Base-by-base conservation (phyloP, 2,113 vertebrate genomes). In the Labrus mixtus region DNA sequence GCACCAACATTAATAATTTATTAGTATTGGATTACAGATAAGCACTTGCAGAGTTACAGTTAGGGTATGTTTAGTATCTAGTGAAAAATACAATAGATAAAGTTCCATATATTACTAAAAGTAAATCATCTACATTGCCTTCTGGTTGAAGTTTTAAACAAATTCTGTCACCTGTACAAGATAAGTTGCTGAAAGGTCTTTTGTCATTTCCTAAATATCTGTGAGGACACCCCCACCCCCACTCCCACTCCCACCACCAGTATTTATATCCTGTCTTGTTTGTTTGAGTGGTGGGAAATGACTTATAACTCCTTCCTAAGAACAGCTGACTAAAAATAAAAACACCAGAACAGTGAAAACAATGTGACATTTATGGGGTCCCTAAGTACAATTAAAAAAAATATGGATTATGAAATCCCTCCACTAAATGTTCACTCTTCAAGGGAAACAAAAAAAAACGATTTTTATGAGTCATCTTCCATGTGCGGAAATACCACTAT, bases 401-500 rank as follows among this genome's bases (percentile, higher is more conserved):
- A 51, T 55, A 46, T 33, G 15, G 15, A 19, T 23, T 5, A 25
- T 43, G 10, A 3, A 65, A 20, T 41, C 5, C 13, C 16, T 54
- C 25, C 19, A 56, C 16, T 68, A 23, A 19, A 67, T 73, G 23
- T 56, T 67, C 23, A 36, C 37, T 71, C 50, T 73, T 64, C 16
- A 53, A 33, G 22, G 15, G 33, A 54, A 50, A 59, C n/a, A 67
- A 55, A 43, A 67, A 54, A 1, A 15, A 3, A 25, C 1, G 33
- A 37, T 78, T 72, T 72, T 63, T 65, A 62, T 82, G 76, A 91
- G 83, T 89, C 72, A 84, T 79, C 78, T 53, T 78, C 33, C 64
- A 77, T 81, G 46, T 68, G 73, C 79, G 86, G 89, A 93, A 88
- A 90, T 87, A 79, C 79, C 65, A 25, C 54, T 55, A 23, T 79